Base-by-base conservation (phyloP, 2,113 vertebrate species). In the Xyrauchen texanus region DNA sequence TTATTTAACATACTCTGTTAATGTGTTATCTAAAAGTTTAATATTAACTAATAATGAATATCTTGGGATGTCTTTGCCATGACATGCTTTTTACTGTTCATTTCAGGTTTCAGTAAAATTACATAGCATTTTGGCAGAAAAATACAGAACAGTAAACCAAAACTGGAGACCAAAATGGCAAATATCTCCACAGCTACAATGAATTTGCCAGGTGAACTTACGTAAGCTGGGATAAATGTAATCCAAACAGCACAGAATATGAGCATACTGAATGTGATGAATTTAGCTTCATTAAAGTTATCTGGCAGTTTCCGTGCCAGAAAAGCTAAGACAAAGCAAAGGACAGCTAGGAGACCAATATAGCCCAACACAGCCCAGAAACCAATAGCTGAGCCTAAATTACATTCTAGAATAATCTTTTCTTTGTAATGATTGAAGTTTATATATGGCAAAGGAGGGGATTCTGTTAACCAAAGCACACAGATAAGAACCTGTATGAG, bases 221-320 rank as follows among this genome's bases (percentile, higher is more conserved):
- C 71, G 77, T 93, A 93, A 0, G 90, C 89, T 13, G 92, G 93
- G 7, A 94, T 90, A 53, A 93, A 93, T 0, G 92, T 83, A 70
- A 92, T 87, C 93, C 91, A 93, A 0, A 93, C 93, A 0, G 89
- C 87, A 84, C 90, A 93, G 82, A 93, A 93, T 78, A 91, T 92
- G 66, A 93, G 16, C 91, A 93, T 93, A 78, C 93, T 93, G 71
- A 93, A 94, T 6, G 91, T 92, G 82, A 94, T 92, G 1, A 89
- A 83, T 81, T 92, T 93, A 10, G 92, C 91, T 71, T 94, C 91
- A 60, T 94, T 94, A 47, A 93, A 93, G 68, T 91, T 87, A 81
- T 93, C 87, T 1, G 93, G 93, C 2, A 94, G 77, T 55, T 91
- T 93, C 4, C 92, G 81, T 7, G 87, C 86, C 58, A 94, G 46